phyloP scores from a whole-genome alignment of 2,797 vertebrate genomes.

The Basileuterus tristriatus region DNA sequence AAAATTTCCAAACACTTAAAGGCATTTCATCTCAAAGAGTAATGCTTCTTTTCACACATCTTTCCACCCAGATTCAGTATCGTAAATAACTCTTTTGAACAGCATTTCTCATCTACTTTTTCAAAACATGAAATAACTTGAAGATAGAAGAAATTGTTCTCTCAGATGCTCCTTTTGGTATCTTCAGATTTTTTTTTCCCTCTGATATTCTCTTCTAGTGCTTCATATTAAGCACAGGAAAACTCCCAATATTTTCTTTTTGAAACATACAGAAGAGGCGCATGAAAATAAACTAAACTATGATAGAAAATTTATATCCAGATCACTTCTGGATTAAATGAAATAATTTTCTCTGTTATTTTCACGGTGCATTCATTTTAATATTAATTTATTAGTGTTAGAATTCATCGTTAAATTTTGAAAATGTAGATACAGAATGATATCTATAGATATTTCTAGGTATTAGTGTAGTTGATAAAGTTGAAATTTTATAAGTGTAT shows the following conservation, averaged over 20 bases:
- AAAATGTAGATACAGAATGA: background rate
- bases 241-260: background rate
- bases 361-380: background rate
- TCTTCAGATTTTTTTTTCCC: background rate
- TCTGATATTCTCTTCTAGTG: background rate
- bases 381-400: background rate
- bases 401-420: background rate
- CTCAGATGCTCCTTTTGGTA: background rate
- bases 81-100: background rate
- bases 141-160: background rate
- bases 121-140: background rate
- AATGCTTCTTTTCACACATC: background rate
- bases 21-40: background rate
- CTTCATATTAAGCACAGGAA: background rate
- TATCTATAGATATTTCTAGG: background rate
- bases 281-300: background rate
- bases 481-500: background rate
- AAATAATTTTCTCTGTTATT: background rate
- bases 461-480: background rate
- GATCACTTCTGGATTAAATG: background rate
- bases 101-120: background rate
- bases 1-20: background rate
- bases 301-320: background rate
- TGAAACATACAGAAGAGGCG: background rate
- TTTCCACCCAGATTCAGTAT: background rate